Evolutionary conservation across 1,140 invertebrate species (phyloP), one percentile per base, ranked within the genome.

Genomic region (Theocolax elegans): DNA sequence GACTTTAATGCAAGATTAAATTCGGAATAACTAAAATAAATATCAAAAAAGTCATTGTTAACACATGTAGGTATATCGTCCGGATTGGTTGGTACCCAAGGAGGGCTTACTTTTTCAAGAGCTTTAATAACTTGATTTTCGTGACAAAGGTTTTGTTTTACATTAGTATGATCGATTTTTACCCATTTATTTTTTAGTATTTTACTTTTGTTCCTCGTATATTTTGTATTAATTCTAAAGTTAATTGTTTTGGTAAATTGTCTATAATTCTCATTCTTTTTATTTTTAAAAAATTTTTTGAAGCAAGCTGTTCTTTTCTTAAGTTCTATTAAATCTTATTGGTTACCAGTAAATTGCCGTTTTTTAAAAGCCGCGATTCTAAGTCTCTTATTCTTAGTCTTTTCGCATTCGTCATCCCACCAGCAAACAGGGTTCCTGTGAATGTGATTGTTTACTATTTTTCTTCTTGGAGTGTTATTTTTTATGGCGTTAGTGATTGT

Each of bases 371-470:
- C 19, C 3, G 53, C 53, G 17, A 2, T 17, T 17, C 10, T 10
- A 12, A 68, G n/a, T 60, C 54, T 46, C 54, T 53, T 67, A 13
- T 44, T 17, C 64, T 49, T 69, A n/a, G n/a, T n/a, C n/a, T n/a
- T n/a, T n/a, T 71, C 8, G 31, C 71, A 72, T 8, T 75, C 71
- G 0, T 1, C 1, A 12, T 74, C 69, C 66, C 69, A 74, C 73
- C 70, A 74, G 7, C 27, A 27, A 23, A 56, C 29, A 1, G 53
- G 31, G 17, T 56, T 56, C 3, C 1, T 35, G n/a, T 19, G n/a
- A 19, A 3, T 1, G 12, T 9, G 21, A 13, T 27, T 3, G 1
- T 29, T 0, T 8, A 29, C 27, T n/a, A 6, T 0, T 48, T 49
- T 63, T 63, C 29, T 23, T 17, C 19, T 29, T 1, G 60, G 42